phyloP scores from a whole-genome alignment of 1,140 invertebrate genomes.

The Bombus sylvicola region DNA sequence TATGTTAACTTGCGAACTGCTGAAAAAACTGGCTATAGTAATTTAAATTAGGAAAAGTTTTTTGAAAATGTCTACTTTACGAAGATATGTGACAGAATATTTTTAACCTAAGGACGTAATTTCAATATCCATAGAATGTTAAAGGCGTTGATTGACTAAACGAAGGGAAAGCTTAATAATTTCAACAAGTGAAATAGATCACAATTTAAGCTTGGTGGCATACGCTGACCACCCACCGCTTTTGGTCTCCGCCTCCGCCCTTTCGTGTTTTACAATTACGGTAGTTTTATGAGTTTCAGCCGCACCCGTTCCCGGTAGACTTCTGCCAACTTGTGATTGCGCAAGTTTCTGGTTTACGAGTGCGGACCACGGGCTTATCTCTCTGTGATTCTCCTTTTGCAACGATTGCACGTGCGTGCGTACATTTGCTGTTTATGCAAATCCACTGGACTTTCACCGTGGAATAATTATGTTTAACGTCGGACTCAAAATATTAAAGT shows the following conservation, averaged over 20 bases:
- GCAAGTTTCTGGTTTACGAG: slow-evolving; percentile 76
- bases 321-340: slow-evolving; percentile 76
- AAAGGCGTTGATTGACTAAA: neutral
- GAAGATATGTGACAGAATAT: too few relatives aligned
- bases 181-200: slow-evolving; percentile 73
- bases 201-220: slow-evolving; percentile 46
- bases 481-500: neutral
- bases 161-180: slow-evolving; percentile 26
- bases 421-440: slow-evolving; percentile 37
- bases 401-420: slow-evolving; percentile 22
- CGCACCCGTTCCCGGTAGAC: slow-evolving; percentile 64
- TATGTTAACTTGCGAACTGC: neutral
- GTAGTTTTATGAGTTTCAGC: slow-evolving; percentile 78
- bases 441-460: neutral
- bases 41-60: neutral
- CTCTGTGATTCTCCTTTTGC: slow-evolving; percentile 68
- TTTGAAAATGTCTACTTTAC: neutral
- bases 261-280: slow-evolving; percentile 78
- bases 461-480: too few relatives aligned
- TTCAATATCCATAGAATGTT: neutral
- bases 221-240: slow-evolving; percentile 55
- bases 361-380: slow-evolving; percentile 67
- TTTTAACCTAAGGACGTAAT: neutral
- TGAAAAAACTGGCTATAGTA: too few relatives aligned
- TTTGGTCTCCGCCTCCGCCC: slow-evolving; percentile 55